Evolutionary conservation across 2,797 vertebrate species (phyloP).

Genomic region (Enteromius fasciolatus): DNA sequence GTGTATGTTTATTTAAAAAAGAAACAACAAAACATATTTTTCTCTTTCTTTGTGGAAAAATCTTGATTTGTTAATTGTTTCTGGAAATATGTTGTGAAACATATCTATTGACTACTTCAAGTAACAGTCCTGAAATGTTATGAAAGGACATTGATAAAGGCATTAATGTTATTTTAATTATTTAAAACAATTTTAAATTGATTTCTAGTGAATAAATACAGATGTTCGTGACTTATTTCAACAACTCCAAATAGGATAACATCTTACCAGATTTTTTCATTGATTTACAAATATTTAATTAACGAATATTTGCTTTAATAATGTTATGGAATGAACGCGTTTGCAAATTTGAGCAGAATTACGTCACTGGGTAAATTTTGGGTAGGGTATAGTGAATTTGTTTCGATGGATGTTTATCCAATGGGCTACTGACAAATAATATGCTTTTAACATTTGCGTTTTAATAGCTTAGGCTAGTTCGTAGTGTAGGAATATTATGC

Average conservation of each 20-base stretch:
- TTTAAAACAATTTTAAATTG: not conserved
- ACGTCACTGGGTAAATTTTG: not conserved
- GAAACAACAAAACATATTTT: not conserved
- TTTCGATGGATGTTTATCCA: not conserved
- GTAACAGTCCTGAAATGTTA: not conserved
- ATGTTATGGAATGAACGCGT: not conserved
- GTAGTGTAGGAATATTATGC: not conserved
- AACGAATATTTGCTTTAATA: slow-evolving; percentile 7
- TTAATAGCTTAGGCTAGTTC: not conserved
- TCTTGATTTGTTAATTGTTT: not conserved
- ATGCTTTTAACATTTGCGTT: not conserved
- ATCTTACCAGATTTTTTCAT: not conserved
- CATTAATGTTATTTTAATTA: not conserved
- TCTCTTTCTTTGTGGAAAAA: not conserved
- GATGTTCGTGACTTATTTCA: not conserved
- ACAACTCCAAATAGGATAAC: not conserved
- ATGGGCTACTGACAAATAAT: not conserved
- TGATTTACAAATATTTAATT: not conserved
- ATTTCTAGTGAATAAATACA: not conserved
- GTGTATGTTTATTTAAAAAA: not conserved
- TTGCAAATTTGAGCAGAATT: not conserved
- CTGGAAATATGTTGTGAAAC: not conserved
- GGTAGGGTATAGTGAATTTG: not conserved
- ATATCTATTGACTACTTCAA: not conserved
- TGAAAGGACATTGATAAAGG: not conserved